These are phyloP conservation scores for Bombus fervidus DNA, from an alignment of 1,140 invertebrate species.

Conservation along the genomic window DNA sequence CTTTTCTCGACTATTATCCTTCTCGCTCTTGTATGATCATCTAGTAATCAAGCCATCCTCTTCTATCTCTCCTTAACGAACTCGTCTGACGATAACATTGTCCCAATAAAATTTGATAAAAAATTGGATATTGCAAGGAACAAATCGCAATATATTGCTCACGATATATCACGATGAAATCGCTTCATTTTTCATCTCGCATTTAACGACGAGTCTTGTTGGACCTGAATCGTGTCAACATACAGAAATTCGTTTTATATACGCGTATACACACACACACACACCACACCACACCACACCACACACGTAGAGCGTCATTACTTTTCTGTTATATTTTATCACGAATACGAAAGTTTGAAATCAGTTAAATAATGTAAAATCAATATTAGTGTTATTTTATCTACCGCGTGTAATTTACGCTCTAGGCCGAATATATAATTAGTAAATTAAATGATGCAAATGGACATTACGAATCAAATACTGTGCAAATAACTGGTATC, in stretches of 20 bases:
- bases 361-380: not conserved
- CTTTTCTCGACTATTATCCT: not conserved
- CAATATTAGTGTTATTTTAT: not conserved
- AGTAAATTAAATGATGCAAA: not conserved
- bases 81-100: not conserved
- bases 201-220: not conserved
- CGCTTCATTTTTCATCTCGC: not conserved
- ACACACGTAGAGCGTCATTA: not conserved
- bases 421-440: not conserved
- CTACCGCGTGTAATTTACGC: not conserved
- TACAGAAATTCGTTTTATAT: not conserved
- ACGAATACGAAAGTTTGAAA: not conserved
- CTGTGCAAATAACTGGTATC: not conserved
- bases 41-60: not conserved
- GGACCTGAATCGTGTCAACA: not conserved
- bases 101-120: not conserved
- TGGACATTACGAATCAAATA: constrained; percentile 10
- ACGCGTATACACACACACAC: not conserved
- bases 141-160: not conserved
- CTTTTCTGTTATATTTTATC: not conserved
- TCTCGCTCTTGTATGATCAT: not conserved
- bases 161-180: not conserved
- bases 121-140: not conserved
- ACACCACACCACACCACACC: too few relatives aligned
- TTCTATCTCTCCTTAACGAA: not conserved